These are phyloP conservation scores for Megalops atlanticus DNA, from an alignment of 2,113 vertebrate genomes.

Conservation along the genomic window DNA sequence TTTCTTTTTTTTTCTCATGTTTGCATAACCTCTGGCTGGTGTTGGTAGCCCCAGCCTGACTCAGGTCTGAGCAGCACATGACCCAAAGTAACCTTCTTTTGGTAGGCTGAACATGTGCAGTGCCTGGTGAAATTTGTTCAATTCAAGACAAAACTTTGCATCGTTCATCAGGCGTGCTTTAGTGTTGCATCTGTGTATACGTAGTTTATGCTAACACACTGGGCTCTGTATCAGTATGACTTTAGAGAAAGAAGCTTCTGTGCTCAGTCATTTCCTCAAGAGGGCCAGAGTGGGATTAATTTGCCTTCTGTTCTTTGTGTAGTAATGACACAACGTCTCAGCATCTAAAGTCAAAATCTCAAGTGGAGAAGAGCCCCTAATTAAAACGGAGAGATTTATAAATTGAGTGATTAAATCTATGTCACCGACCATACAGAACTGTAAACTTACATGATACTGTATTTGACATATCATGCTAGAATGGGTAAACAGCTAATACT, in stretches of 20 bases:
- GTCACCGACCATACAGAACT: neutral
- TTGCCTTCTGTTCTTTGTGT: conserved; percentile 11
- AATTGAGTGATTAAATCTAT: neutral
- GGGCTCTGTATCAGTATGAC: too few relatives aligned
- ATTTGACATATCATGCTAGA: neutral
- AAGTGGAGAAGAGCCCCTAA: neutral
- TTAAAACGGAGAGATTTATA: neutral
- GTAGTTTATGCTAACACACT: too few relatives aligned
- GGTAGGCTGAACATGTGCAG: conserved; percentile 19
- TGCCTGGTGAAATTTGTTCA: conserved; percentile 3
- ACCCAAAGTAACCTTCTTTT: conserved; percentile 18
- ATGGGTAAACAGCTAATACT: too few relatives aligned
- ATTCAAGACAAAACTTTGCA: conserved; percentile 1
- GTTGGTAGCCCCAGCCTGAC: conserved; percentile 6
- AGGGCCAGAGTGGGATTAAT: too few relatives aligned
- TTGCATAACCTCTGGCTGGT: neutral
- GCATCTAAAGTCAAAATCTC: neutral
- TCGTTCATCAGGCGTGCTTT: too few relatives aligned
- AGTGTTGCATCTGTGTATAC: too few relatives aligned
- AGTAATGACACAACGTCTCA: neutral
- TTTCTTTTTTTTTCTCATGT: neutral
- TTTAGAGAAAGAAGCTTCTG: too few relatives aligned
- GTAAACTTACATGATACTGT: neutral
- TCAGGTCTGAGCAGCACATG: neutral
- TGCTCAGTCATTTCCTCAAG: too few relatives aligned